phyloP scores from a whole-genome alignment of 2,113 vertebrate species.

The Raja brachyura region DNA sequence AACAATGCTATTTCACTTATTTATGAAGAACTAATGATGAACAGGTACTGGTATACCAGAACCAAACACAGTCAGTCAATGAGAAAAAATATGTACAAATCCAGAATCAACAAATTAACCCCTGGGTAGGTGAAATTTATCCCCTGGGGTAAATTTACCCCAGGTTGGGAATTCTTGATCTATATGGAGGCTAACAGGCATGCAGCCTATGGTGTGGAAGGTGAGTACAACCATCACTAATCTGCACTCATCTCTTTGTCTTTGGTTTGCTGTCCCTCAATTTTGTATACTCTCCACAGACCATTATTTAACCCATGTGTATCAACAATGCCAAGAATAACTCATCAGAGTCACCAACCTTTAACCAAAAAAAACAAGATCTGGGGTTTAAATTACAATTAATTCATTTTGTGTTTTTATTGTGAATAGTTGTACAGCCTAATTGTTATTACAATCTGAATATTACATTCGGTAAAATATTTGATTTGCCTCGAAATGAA shows the following conservation, averaged over 20 bases:
- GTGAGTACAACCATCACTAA: neutral
- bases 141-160: too few species aligned
- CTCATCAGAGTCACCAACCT: neutral
- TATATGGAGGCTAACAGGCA: neutral
- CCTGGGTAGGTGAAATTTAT: too few species aligned
- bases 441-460: neutral
- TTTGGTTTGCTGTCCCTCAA: neutral
- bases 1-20: too few species aligned
- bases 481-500: neutral
- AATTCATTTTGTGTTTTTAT: too few species aligned
- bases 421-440: too few species aligned
- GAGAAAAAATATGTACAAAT: too few species aligned
- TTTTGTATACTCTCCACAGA: neutral
- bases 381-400: neutral
- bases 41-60: too few species aligned
- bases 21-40: too few species aligned
- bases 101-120: too few species aligned
- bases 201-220: neutral
- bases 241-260: neutral
- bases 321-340: neutral
- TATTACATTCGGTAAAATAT: neutral
- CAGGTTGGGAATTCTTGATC: too few species aligned
- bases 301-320: neutral
- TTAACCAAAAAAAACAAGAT: neutral
- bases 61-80: too few species aligned